Conservation (phyloP, 2,797 vertebrate species). For the Lithobates sylvaticus region DNA sequence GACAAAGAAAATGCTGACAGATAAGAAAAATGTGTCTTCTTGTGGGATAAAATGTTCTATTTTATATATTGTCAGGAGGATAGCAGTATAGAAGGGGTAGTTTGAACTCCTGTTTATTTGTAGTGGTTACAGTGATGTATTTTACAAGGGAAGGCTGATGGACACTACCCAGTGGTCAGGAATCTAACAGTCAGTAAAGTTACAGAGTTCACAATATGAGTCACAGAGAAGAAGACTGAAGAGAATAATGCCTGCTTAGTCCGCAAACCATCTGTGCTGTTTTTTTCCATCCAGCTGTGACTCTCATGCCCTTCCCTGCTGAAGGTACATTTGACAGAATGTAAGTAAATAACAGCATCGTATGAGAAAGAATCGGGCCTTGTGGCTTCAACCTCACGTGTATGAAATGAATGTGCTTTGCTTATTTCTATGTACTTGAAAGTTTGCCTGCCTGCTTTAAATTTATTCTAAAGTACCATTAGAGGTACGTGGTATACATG, state of each 20-base stretch:
- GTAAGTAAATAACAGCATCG: background rate
- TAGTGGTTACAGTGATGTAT: slow-evolving; percentile 8
- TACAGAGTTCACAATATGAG: slow-evolving; percentile 11
- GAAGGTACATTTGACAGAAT: slow-evolving; percentile 18
- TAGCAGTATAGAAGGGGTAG: background rate
- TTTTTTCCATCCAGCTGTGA: slow-evolving; percentile 55
- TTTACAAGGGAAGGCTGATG: background rate
- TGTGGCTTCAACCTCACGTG: background rate
- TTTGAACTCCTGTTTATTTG: slow-evolving; percentile 10
- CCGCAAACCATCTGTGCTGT: slow-evolving; percentile 11
- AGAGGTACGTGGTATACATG: background rate
- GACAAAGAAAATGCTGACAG: slow-evolving; percentile 31
- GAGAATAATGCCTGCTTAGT: slow-evolving; percentile 13
- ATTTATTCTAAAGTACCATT: background rate
- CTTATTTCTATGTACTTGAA: slow-evolving; percentile 1
- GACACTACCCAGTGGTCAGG: background rate
- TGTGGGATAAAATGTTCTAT: slow-evolving; percentile 3
- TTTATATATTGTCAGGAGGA: slow-evolving; percentile 10
- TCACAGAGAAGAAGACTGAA: slow-evolving; percentile 12
- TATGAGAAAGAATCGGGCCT: slow-evolving; percentile 1
- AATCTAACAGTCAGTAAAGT: background rate
- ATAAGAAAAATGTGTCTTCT: slow-evolving; percentile 39
- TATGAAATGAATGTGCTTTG: background rate
- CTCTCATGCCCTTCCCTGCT: slow-evolving; percentile 9
- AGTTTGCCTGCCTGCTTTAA: background rate